Conservation (phyloP, 2,797 vertebrate species). For the Falco novaeseelandiae region DNA sequence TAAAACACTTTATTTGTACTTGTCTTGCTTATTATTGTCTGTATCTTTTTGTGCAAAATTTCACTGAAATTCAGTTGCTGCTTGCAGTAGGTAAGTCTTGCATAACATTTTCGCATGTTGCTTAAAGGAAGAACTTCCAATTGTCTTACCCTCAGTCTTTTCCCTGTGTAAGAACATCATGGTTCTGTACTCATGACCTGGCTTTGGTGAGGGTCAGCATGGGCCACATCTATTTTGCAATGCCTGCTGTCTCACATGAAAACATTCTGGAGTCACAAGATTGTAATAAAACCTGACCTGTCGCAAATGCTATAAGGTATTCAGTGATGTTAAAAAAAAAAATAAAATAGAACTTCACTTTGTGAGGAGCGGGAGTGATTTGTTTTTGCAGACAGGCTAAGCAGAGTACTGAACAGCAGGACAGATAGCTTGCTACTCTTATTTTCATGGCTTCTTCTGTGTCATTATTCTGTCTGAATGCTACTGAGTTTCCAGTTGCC, state of each 20-base stretch:
- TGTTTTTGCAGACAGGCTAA: neutral
- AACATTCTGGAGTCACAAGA: neutral
- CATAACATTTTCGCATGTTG: neutral
- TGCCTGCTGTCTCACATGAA: neutral
- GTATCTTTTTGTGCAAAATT: neutral
- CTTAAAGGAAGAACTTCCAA: neutral
- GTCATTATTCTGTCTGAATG: neutral
- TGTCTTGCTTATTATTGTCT: neutral
- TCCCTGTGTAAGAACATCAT: neutral
- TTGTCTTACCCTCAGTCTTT: fast-evolving
- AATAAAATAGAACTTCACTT: neutral
- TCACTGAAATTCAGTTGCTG: neutral
- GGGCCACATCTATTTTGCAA: fast-evolving
- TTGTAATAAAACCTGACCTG: neutral
- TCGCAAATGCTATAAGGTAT: neutral
- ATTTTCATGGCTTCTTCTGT: neutral
- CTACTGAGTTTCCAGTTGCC: neutral
- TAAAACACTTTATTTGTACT: constrained; percentile 34
- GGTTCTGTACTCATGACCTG: neutral
- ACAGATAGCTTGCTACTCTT: neutral
- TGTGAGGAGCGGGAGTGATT: neutral
- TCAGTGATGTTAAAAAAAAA: neutral
- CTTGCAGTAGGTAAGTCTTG: neutral
- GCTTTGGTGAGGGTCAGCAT: neutral
- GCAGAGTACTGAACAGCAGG: neutral